Percentiles rank a stretch among this genome's conserved stretches.
phyloP scores from a whole-genome alignment of 2,888 invertebrate species.

The Chaetogeoica ovagalla region DNA sequence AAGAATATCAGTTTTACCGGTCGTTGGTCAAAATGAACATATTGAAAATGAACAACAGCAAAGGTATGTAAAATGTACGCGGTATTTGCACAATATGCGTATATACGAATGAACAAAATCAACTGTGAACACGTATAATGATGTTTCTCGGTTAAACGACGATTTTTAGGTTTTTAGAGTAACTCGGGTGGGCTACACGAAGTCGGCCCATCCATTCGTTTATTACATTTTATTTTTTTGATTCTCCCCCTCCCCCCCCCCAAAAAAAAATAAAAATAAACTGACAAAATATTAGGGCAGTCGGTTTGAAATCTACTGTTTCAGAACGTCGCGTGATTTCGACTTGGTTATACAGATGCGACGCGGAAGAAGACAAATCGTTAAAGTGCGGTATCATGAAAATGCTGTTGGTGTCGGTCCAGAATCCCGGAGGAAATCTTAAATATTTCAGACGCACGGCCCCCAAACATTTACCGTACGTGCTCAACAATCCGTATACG shows the following conservation, averaged over 20 bases:
- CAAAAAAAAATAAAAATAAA: too few species aligned
- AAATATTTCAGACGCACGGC: not conserved
- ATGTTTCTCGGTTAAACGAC: too few species aligned
- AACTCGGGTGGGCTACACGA: too few species aligned
- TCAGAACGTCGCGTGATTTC: constrained; percentile 1
- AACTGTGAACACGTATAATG: too few species aligned
- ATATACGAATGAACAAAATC: not conserved
- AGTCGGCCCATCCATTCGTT: too few species aligned
- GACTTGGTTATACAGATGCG: constrained; percentile 4
- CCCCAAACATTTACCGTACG: not conserved
- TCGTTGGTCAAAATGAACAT: constrained; percentile 26
- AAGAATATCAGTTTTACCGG: constrained; percentile 24
- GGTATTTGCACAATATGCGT: too few species aligned
- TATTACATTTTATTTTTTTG: too few species aligned
- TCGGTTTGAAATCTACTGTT: not conserved
- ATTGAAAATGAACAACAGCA: not conserved
- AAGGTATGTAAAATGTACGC: not conserved
- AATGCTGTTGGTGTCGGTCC: constrained; percentile 17
- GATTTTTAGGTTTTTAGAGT: too few species aligned
- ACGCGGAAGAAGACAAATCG: constrained; percentile 11
- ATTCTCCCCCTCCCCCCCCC: too few species aligned
- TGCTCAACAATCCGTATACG: not conserved
- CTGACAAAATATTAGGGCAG: too few species aligned
- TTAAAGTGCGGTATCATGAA: constrained; percentile 7
- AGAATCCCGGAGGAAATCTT: not conserved